phyloP scores from a whole-genome alignment of 2,113 vertebrate species.

The Sander vitreus region DNA sequence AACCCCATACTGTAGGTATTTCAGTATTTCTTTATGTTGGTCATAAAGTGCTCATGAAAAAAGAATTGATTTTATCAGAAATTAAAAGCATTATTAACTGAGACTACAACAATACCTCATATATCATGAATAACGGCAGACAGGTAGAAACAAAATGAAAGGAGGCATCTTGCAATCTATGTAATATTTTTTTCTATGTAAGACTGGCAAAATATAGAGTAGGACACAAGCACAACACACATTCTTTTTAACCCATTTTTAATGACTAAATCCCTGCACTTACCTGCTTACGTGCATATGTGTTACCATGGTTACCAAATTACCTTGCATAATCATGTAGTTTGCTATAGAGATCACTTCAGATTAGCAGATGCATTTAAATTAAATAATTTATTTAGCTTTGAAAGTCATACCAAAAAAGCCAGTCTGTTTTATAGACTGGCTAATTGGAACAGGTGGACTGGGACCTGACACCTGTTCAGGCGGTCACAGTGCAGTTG shows the following conservation, averaged over 20 bases:
- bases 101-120: neutral
- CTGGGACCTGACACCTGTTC: neutral
- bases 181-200: neutral
- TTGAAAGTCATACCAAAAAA: neutral
- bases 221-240: neutral
- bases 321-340: neutral
- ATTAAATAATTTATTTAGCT: neutral
- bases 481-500: neutral
- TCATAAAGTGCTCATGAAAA: neutral
- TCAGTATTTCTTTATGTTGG: neutral
- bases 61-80: neutral
- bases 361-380: neutral
- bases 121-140: neutral
- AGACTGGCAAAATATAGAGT: neutral
- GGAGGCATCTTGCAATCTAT: neutral
- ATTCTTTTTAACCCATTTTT: neutral
- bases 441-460: slow-evolving; percentile 1
- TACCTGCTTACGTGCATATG: neutral
- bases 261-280: neutral
- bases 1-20: neutral
- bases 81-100: neutral
- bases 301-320: slow-evolving; percentile 18
- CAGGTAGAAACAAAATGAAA: neutral
- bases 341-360: neutral
- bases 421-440: neutral